phyloP scores from a whole-genome alignment of 1,140 invertebrate genomes.

The Sipha flava region DNA sequence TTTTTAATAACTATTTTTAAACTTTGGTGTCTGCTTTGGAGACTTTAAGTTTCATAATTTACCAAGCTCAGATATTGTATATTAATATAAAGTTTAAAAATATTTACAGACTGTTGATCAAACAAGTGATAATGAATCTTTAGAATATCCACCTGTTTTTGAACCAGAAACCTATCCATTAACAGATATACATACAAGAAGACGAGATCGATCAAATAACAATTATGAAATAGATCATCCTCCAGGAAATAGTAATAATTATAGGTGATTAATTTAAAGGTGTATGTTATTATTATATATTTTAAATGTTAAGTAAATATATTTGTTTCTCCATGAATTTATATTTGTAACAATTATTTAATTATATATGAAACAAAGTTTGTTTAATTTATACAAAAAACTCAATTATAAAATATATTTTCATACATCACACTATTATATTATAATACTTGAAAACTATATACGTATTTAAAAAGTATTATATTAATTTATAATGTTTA shows the following conservation, averaged over 20 bases:
- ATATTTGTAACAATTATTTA: background rate
- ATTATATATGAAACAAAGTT: background rate
- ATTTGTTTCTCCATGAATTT: background rate
- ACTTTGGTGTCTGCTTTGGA: too few relatives aligned
- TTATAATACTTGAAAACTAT: background rate
- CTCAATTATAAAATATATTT: background rate
- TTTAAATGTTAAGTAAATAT: background rate
- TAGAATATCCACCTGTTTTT: slow-evolving; percentile 73
- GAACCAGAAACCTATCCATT: slow-evolving; percentile 71
- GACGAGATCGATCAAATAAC: slow-evolving; percentile 22
- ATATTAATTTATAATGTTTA: background rate
- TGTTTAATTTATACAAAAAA: background rate
- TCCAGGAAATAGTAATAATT: background rate
- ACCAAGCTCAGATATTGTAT: background rate
- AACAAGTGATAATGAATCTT: slow-evolving; percentile 34
- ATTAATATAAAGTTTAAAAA: background rate
- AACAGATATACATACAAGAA: slow-evolving; percentile 33
- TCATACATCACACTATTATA: background rate
- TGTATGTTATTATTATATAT: background rate
- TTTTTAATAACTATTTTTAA: too few relatives aligned
- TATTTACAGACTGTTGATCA: background rate
- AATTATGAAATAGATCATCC: background rate
- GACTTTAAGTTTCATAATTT: too few relatives aligned
- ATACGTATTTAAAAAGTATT: background rate
- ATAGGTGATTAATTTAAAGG: background rate